A percentile compares a stretch with the other conserved stretches of the same genome.
phyloP scores from a whole-genome alignment of 2,888 invertebrate species.

The Sphaeridia pumilis region DNA sequence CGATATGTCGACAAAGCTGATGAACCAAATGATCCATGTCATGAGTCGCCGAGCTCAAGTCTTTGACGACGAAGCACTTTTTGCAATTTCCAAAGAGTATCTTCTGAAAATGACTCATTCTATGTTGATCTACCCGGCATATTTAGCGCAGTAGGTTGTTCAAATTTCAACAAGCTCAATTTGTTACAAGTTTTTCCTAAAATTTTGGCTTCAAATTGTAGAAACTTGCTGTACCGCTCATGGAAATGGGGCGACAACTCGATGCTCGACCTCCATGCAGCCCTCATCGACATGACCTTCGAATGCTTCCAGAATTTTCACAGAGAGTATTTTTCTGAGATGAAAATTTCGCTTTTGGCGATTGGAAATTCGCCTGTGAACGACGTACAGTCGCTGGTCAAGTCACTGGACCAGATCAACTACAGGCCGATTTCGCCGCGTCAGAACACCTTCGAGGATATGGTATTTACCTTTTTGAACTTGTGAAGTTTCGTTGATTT shows the following conservation, averaged over 20 bases:
- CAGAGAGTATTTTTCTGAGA: conserved; percentile 3
- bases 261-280: conserved; percentile 3
- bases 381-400: conserved; percentile 1
- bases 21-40: neutral
- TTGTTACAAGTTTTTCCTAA: neutral
- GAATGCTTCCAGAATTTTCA: neutral
- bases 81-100: conserved; percentile 8
- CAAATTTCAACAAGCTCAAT: neutral
- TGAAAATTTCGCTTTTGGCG: conserved; percentile 6
- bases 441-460: no score
- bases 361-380: conserved; percentile 1
- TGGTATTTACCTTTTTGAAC: no score
- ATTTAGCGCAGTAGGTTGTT: conserved; percentile 7
- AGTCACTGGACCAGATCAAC: conserved; percentile 1
- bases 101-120: conserved; percentile 6
- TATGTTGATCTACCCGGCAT: neutral
- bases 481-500: no score
- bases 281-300: neutral
- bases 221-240: conserved; percentile 1
- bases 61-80: neutral
- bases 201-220: neutral
- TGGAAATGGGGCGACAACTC: conserved; percentile 14
- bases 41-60: neutral
- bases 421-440: conserved; percentile 3
- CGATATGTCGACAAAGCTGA: conserved; percentile 7